Evolutionary conservation across 2,113 vertebrate species (phyloP).

Genomic region (Dipodomys merriami): DNA sequence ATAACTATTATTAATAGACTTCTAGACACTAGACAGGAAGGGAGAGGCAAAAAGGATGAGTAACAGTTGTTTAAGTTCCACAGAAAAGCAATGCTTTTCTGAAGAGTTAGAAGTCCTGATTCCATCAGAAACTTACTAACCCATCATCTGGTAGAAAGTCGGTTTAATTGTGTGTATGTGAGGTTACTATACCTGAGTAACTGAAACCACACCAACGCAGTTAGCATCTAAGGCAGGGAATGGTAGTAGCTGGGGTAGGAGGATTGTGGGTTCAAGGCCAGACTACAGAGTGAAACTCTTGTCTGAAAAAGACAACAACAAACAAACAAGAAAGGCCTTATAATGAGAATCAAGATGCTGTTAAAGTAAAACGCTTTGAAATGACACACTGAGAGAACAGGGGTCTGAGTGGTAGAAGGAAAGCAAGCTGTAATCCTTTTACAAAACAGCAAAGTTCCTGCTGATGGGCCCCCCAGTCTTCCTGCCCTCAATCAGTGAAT

Average conservation of each 20-base stretch:
- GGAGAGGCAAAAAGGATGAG: not conserved
- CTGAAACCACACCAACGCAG: not conserved
- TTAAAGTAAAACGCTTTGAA: not conserved
- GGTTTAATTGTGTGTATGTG: not conserved
- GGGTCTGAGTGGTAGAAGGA: not conserved
- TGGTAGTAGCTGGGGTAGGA: no score
- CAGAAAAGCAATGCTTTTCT: not conserved
- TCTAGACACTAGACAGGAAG: not conserved
- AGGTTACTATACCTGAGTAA: not conserved
- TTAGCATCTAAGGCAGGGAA: no score
- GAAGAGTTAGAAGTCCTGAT: not conserved
- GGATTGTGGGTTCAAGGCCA: no score
- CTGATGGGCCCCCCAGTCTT: not conserved
- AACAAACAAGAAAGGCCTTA: not conserved
- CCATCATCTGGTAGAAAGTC: not conserved
- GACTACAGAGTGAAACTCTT: no score
- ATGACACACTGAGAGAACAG: not conserved
- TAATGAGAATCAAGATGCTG: not conserved
- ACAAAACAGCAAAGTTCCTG: not conserved
- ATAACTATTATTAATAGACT: not conserved
- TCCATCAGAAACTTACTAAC: not conserved
- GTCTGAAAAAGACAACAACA: no score
- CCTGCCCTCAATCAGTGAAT: not conserved
- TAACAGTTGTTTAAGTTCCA: not conserved
- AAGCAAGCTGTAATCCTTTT: not conserved